A percentile compares a stretch with the other conserved stretches of the same genome.
Conservation (phyloP, 2,113 vertebrate species). For the Dicrurus megarhynchus region DNA sequence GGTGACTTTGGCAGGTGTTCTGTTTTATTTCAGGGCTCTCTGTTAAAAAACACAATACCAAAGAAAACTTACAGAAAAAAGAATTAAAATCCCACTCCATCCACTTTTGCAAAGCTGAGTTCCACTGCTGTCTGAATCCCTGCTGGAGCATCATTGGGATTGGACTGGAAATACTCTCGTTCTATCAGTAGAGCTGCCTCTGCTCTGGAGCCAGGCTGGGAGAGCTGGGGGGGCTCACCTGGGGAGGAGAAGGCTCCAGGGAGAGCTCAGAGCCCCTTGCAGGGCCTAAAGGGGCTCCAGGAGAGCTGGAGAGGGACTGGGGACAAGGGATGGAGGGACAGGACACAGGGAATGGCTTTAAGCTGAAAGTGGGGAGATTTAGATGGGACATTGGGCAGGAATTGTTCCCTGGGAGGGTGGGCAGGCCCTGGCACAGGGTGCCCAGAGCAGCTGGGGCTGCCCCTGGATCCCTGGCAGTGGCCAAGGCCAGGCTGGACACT, state of each 20-base stretch:
- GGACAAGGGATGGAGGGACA: background rate
- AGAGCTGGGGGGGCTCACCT: fast-evolving
- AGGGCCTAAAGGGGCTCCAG: background rate
- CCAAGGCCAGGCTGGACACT: background rate
- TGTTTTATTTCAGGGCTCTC: background rate
- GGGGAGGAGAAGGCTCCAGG: background rate
- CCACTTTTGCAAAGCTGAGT: background rate
- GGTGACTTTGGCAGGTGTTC: background rate
- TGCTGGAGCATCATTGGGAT: background rate
- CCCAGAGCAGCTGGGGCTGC: background rate
- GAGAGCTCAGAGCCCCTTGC: background rate
- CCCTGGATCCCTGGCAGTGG: background rate
- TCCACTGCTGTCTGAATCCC: background rate
- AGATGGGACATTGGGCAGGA: background rate
- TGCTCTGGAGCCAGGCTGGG: background rate
- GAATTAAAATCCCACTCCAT: background rate
- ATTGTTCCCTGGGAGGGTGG: background rate
- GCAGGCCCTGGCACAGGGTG: background rate
- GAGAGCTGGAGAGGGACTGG: background rate
- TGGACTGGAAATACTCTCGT: background rate
- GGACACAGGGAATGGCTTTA: background rate
- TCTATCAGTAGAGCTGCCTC: background rate
- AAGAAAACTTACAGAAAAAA: fast-evolving
- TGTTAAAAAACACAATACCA: background rate
- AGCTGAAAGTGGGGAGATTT: fast-evolving